Evolutionary conservation across 2,888 invertebrate species (phyloP), one percentile per base, ranked within the genome.

Genomic region (Homarus gammarus): DNA sequence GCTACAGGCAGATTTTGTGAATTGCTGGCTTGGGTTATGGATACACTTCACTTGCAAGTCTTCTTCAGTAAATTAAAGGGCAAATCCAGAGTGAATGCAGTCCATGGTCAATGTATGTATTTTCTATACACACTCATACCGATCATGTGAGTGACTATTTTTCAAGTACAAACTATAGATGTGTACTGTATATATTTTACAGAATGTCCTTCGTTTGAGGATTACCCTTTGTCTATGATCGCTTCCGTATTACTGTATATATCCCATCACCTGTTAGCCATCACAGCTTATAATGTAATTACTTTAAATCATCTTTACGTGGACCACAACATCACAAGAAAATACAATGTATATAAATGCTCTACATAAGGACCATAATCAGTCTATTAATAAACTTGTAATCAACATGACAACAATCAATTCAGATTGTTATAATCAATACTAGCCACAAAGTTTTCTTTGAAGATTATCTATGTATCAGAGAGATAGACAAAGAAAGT

Each of bases 1-100:
- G 83, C 82, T 88, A 88, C 68, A 88, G 83, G 87, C 83, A 73
- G 75, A 82, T 83, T 86, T 73, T 75, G 79, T 83, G 82, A 83
- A 44, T 77, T 68, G 78, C 56, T 85, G 77, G 86, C 86, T 72
- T 79, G 36, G 49, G 40, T 44, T 51, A 70, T 84, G 40, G 51
- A 61, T 75, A 51, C 75, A 84, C 40, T 38, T 75, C 6, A 75
- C 40, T 79, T 79, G 12, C 10, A 84, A 75, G 40, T 79, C 51
- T 79, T 70, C 79, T 70, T 79, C 70, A 86, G 38, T 86, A 61
- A 70, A 8, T n/a, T 18, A 27, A 33, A 49, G n/a, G 49, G n/a
- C 51, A 36, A 73, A 61, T 81, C 87, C 82, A 82, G 87, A 87
- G 87, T 87, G 87, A 44, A 81, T 87, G 87, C 51, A 70, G 70